Evolutionary conservation across 2,888 invertebrate genomes (phyloP), one percentile per base, ranked within the genome.

Genomic region (Prosopocoilus inquinatus): DNA sequence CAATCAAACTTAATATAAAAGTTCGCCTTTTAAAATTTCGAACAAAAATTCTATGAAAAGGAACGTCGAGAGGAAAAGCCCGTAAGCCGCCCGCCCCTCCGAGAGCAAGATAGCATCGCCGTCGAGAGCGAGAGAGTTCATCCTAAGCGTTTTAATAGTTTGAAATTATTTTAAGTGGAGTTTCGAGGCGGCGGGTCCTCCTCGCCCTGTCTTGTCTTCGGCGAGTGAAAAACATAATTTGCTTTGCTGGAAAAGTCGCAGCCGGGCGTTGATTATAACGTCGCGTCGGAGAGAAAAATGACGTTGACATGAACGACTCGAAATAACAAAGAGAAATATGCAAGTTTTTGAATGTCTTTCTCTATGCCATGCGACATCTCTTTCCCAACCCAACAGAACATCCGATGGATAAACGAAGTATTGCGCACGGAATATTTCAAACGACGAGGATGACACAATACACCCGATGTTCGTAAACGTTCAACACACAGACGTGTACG

Each of bases 81-180:
- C 48, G 50, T 50, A 36, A 44, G 55, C 55, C 50, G 44, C 50
- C 44, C 50, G 55, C 55, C 50, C 48, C 50, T 50, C 50, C 55
- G 55, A 28, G 20, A 28, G 20, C 20, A 36, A 53, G 49, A 50
- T 50, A 50, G 43, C 53, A 53, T 50, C 53, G 34, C 20, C 41
- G 48, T 5, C 20, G 20, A 28, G 20, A 52, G 11, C 35, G 35
- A 9, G 44, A 9, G 47, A 47, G 46, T 52, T 52, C 47, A 54
- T 57, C 57, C 32, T 50, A 54, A 53, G 53, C 58, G 53, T 58
- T 60, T 61, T 61, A 61, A 61, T 61, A 61, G 61, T 61, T 61
- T 61, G 54, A 61, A 61, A 61, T 61, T 61, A 57, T 61, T 61
- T 59, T 56, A 53, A 38, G 11, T 12, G 13, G 38, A 38, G 5